These are phyloP conservation scores for Coturnix japonica DNA, from an alignment of 2,113 vertebrate species.

Conservation along the genomic window DNA sequence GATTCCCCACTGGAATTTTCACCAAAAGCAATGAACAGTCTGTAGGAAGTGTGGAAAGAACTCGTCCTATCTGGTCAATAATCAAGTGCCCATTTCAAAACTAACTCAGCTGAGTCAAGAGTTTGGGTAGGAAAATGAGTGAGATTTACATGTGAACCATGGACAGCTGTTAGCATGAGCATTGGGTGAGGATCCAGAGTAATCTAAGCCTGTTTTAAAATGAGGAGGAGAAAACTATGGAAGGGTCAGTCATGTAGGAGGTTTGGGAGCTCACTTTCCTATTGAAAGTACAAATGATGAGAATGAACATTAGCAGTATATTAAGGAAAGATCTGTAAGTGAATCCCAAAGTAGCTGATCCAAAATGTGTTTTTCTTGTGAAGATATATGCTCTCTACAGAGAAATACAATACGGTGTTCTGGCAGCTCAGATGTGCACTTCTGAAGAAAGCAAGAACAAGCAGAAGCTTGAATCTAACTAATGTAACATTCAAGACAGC, in stretches of 20 bases:
- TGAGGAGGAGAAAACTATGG: neutral
- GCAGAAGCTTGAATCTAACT: neutral
- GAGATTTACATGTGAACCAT: neutral
- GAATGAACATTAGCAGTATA: neutral
- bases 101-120: neutral
- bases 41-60: conserved; percentile 17
- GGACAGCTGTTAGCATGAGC: neutral
- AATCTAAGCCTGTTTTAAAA: neutral
- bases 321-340: neutral
- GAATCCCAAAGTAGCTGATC: neutral
- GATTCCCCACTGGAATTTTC: conserved; percentile 56
- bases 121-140: neutral
- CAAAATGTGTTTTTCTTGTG: neutral
- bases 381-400: neutral
- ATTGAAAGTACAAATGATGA: neutral
- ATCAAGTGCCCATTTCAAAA: conserved; percentile 9
- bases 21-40: conserved; percentile 56
- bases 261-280: neutral
- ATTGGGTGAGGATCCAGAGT: neutral
- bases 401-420: neutral
- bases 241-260: accelerated
- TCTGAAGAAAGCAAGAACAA: neutral
- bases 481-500: neutral
- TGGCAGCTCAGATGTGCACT: neutral
- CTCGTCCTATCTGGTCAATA: conserved; percentile 20